Base-by-base conservation (phyloP, 2,113 vertebrate species). In the Colaptes auratus region DNA sequence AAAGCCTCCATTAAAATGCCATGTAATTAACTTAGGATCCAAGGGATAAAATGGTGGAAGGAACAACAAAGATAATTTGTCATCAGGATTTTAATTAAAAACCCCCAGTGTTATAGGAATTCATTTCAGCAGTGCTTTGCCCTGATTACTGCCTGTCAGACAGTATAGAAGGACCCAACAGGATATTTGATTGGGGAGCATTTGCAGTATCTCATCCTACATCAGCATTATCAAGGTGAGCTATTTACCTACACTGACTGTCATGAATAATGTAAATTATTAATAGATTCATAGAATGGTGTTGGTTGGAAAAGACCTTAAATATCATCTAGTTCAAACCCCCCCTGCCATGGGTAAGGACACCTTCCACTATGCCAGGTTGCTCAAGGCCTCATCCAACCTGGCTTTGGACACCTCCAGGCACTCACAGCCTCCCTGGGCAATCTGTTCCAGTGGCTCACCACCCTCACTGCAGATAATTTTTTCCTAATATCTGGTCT, bases 21-120 rank as follows among this genome's bases (percentile, higher is more conserved):
- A 60, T 86, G 61, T 81, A 95, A 96, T 97, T 96, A 91, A 91
- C 91, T 88, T 65, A 88, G 76, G 70, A 65, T 84, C 88, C 59
- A 60, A 86, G 58, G 64, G 67, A 89, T 79, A 83, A 92, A 95
- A 81, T 0, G 3, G 60, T 71, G 58, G 91, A 58, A 48, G 78
- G 88, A 89, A 83, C 73, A 95, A 89, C 87, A 80, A 80, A 96
- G 85, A 91, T 93, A 90, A 97, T 96, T 96, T 95, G 88, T 95
- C 95, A 94, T 83, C 27, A 46, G 83, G 82, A 91, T 92, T 96
- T 95, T 96, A 58, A 92, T 96, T 95, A 75, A 95, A 95, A 89
- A 31, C 19, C 1, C 10, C 17, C 61, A 48, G 75, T 86, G 90
- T 90, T 94, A 95, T 20, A 92, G 73, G 69, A 92, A 92, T 81